Base-by-base conservation (phyloP, 1,140 invertebrate species). In the Drosophila santomea region DNA sequence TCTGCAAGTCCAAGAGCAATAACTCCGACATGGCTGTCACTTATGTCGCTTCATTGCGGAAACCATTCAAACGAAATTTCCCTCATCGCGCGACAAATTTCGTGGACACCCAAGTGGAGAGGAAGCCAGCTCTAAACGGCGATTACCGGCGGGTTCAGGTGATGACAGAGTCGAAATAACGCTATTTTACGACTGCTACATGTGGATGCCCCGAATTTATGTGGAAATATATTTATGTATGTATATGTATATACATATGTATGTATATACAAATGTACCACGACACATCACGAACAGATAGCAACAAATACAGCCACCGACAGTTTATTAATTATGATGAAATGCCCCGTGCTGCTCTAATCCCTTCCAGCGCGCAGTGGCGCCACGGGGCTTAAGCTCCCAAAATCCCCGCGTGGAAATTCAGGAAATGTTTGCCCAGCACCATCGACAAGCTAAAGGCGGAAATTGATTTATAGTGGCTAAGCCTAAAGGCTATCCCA, bases 251-350 rank as follows among this genome's bases (percentile, higher is more conserved):
- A 25, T 25, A 25, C 23, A 25, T n/a, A 25, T 25, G 73, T 68
- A 89, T 25, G 4, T 25, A 25, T 4, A 25, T 25, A 25, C 23
- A 25, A 25, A 20, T 20, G 20, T 73, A 88, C 69, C 64, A 17
- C n/a, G 36, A 56, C 32, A 61, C 38, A 51, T 51, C 1, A 50
- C n/a, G 47, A 56, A 61, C 32, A 75, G 43, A 48, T 71, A 57
- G 39, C 50, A 43, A 72, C 43, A 41, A 20, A 50, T 45, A 11
- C 39, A 11, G 54, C 5, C n/a, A 44, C 50, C 35, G 62, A 76
- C 64, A 62, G 47, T 83, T 86, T 86, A 86, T 86, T 86, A 86
- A 88, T 86, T 86, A 86, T 86, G 83, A 86, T 86, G 63, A 47
- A 62, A 48, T 71, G 68, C 58, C 61, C 60, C 47, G 47, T 28